Evolutionary conservation across 2,888 invertebrate genomes (phyloP), one percentile per base, ranked within the genome.

Genomic region (Pedicia rivosa): DNA sequence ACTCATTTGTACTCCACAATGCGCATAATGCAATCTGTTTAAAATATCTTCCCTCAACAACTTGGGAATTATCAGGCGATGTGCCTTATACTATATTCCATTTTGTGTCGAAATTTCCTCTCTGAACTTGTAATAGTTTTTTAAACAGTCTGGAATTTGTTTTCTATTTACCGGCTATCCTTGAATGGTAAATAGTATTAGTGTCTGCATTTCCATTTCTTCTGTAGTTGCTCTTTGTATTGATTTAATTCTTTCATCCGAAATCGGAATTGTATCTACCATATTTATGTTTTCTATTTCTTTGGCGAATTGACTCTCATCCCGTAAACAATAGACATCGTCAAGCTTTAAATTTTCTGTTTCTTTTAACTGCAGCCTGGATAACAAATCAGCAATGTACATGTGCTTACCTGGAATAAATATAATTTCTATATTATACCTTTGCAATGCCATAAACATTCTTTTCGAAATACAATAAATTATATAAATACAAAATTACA

Each of bases 331-430:
- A 26, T 35, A 25, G 2, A 25, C 4, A 25, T 26, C 15, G n/a
- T 26, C 17, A 15, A 35, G n/a, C 5, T 26, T 27, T 17, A 25
- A 25, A 25, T 26, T 16, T 19, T 16, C 7, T 5, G n/a, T 15
- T 15, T 26, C 16, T 19, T 17, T 15, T 13, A 25, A 25, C 16
- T 35, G 17, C 17, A 27, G 7, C 26, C 26, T 35, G 10, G 35
- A 35, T 10, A 35, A 22, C 9, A 35, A 26, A 27, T 35, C 35
- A 6, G 35, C 35, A 12, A 34, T 34, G 14, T 25, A 24, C 34
- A 34, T 35, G 5, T 35, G 8, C 26, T 15, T 5, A 26, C 35
- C 35, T 13, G 17, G 14, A n/a, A 26, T n/a, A 22, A 10, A 35
- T 26, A 17, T 12, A 5, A 35, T 24, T 5, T 26, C 12, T 5